Percentiles rank a stretch among this genome's conserved stretches.
Evolutionary conservation across 2,888 invertebrate species (phyloP).

Genomic region (Pristionchus maxplancki): DNA sequence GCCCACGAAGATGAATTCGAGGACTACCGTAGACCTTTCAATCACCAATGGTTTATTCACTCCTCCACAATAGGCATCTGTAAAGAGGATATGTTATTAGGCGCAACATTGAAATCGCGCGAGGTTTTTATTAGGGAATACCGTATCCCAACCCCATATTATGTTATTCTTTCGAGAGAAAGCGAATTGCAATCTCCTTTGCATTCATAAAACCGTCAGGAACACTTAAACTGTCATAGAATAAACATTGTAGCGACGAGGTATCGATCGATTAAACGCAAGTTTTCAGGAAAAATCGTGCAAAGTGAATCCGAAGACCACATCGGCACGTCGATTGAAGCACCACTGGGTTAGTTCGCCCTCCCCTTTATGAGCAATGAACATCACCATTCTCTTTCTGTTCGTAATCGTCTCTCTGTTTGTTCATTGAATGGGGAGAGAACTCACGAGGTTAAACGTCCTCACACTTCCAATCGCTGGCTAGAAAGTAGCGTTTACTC

Average conservation of each 20-base stretch:
- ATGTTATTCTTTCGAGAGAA: background rate
- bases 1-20: background rate
- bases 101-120: no score
- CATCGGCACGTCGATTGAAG: background rate
- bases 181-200: background rate
- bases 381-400: background rate
- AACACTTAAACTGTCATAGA: constrained; percentile 14
- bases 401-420: constrained; percentile 30
- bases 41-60: background rate
- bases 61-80: no score
- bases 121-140: no score
- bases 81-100: no score
- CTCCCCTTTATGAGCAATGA: background rate
- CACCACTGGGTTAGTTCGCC: constrained; percentile 45
- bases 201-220: constrained; percentile 2
- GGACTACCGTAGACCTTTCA: background rate
- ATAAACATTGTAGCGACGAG: background rate
- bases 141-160: background rate
- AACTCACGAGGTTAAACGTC: constrained; percentile 30
- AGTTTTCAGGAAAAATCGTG: background rate
- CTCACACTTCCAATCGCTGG: background rate
- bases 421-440: background rate
- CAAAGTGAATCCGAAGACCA: constrained; percentile 39
- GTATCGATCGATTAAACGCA: background rate
- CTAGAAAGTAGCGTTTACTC: background rate